These are phyloP conservation scores for Sebastes reedi DNA, from an alignment of 2,797 vertebrate genomes.

Conservation along the genomic window DNA sequence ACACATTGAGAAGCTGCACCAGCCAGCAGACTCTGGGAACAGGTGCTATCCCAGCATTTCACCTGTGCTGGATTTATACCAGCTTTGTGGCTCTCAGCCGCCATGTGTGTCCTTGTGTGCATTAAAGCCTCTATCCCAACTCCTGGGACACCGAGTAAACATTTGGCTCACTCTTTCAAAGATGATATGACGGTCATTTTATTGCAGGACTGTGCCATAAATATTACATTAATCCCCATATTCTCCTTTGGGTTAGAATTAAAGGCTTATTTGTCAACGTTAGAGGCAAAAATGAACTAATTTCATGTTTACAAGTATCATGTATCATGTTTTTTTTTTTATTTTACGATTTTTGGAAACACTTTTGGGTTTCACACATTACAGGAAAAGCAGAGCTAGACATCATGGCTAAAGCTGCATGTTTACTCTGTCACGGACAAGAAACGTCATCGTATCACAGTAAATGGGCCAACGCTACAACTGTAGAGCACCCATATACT, in stretches of 20 bases:
- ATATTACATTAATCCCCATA: neutral
- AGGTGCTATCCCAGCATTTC: slow-evolving; percentile 7
- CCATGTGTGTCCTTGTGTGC: slow-evolving; percentile 8
- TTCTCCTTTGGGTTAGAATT: neutral
- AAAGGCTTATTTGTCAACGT: neutral
- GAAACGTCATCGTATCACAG: too few species aligned
- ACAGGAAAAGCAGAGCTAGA: too few species aligned
- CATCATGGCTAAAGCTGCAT: too few species aligned
- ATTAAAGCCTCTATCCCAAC: slow-evolving; percentile 12
- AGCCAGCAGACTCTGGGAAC: neutral
- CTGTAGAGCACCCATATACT: too few species aligned
- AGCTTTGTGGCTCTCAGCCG: neutral
- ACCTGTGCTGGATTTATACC: slow-evolving; percentile 18
- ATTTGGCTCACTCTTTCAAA: neutral
- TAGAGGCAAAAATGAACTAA: neutral
- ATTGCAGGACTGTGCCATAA: neutral
- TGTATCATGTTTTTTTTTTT: too few species aligned
- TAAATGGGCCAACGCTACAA: too few species aligned
- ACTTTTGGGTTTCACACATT: too few species aligned
- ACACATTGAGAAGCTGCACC: slow-evolving; percentile 3
- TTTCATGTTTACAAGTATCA: neutral
- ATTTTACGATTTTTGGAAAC: too few species aligned
- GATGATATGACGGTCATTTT: neutral
- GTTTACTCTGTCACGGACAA: too few species aligned
- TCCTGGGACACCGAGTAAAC: slow-evolving; percentile 16